Conservation (phyloP, 2,888 invertebrate genomes). For the Clostera curtula region DNA sequence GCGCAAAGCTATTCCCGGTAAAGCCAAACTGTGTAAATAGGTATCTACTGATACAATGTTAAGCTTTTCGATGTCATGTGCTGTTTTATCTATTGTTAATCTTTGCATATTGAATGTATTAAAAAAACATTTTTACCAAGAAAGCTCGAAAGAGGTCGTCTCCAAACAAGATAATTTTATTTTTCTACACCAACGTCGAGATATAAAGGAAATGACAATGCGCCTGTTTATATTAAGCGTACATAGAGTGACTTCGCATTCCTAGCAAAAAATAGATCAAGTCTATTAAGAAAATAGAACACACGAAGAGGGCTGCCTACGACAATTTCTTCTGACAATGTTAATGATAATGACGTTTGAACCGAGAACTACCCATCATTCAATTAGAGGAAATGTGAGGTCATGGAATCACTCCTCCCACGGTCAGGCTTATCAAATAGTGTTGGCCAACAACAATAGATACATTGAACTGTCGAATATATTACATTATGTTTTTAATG, state of each 20-base stretch:
- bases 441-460: no score
- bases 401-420: conserved; percentile 54
- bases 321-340: not conserved
- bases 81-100: not conserved
- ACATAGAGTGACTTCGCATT: conserved; percentile 8
- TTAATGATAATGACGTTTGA: conserved; percentile 11
- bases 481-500: no score
- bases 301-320: no score
- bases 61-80: conserved; percentile 12
- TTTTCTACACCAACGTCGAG: no score
- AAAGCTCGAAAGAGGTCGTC: no score
- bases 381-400: conserved; percentile 53
- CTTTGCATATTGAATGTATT: not conserved
- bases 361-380: conserved; percentile 34
- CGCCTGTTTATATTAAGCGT: conserved; percentile 1
- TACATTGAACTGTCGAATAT: no score
- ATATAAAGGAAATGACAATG: no score
- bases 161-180: no score
- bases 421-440: conserved; percentile 44
- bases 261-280: conserved; percentile 10
- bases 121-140: not conserved
- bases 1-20: conserved; percentile 45
- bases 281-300: conserved; percentile 10
- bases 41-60: conserved; percentile 26
- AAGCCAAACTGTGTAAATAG: conserved; percentile 51